Evolutionary conservation across 2,797 vertebrate genomes (phyloP).

Genomic region (Brachymystax lenok): DNA sequence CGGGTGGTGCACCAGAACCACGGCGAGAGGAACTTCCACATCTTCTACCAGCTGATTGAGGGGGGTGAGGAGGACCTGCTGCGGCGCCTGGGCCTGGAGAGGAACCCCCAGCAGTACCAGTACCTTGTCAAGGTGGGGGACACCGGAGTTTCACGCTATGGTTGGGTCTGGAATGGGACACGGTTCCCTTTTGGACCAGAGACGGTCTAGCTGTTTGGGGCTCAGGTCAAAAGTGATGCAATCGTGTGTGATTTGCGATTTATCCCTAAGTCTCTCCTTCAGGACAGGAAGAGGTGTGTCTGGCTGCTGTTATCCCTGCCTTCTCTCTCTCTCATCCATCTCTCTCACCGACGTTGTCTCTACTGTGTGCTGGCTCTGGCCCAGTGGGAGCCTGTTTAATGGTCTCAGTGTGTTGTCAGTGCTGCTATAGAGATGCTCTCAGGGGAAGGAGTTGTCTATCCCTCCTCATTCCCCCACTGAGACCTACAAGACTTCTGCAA

Average conservation of each 20-base stretch:
- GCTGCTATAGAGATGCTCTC: constrained; percentile 10
- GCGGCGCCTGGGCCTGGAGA: constrained; percentile 90
- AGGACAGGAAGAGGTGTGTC: no score
- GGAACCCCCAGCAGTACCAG: constrained; percentile 92
- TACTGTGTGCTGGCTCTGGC: constrained; percentile 17
- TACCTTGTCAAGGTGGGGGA: constrained; percentile 89
- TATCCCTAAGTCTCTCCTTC: no score
- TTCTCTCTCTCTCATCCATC: no score
- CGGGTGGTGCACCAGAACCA: constrained; percentile 97
- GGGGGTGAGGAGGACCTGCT: constrained; percentile 94
- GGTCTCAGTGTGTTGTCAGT: constrained; percentile 33
- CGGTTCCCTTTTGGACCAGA: no score
- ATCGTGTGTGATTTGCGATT: no score
- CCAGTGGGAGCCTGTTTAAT: constrained; percentile 51
- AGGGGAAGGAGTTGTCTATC: constrained; percentile 38
- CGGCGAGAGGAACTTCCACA: constrained; percentile 96
- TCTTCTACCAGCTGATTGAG: constrained; percentile 97
- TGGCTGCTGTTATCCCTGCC: no score
- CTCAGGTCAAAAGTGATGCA: no score
- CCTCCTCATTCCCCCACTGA: background rate
- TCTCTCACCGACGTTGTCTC: background rate
- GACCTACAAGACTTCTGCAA: background rate
- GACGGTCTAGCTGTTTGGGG: no score
- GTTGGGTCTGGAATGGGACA: background rate
- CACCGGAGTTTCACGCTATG: background rate